Evolutionary conservation across 1,140 invertebrate genomes (phyloP), one percentile per base, ranked within the genome.

Genomic region (Eupristina koningsbergeri): DNA sequence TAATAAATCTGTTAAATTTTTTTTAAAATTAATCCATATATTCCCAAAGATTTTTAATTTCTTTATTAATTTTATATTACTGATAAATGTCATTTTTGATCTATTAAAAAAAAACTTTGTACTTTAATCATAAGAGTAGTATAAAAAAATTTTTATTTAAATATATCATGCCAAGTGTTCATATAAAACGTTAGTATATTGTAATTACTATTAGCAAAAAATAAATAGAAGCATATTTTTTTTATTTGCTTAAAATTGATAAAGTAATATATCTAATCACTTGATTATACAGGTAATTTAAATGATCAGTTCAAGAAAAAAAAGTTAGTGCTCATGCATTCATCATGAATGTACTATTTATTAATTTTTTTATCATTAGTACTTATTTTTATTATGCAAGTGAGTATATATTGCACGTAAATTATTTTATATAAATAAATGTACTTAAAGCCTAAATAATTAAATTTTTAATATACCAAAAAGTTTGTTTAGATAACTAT

Each of bases 401-500:
- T 71, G 1, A 71, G 67, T 71, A 11, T 5, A 8, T 41, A 41
- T 22, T 41, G 11, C 7, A 2, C 41, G 15, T 41, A 36, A 69
- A 69, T n/a, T 39, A 5, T 36, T 9, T 71, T 67, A 67, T 34
- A 36, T 36, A 67, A 36, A 39, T 67, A 67, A 34, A 36, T 15
- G 36, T 3, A 41, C 26, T 1, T 71, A 41, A n/a, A 71, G 3
- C 9, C 41, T 41, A 41, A 71, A 41, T 71, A 71, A 71, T 71
- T 11, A 36, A 67, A 71, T 3, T 3, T 5, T n/a, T 41, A 41
- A 41, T 11, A 19, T 67, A 5, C 36, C 5, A 9, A 41, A 71
- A 71, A 71, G 67, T 71, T 71, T 36, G 67, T 36, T 63, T 47
- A 78, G 81, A 78, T 13, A 84, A 63, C 31, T 13, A 71, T n/a